Conservation (phyloP, 2,888 invertebrate species). For the Macrosiphum euphorbiae region DNA sequence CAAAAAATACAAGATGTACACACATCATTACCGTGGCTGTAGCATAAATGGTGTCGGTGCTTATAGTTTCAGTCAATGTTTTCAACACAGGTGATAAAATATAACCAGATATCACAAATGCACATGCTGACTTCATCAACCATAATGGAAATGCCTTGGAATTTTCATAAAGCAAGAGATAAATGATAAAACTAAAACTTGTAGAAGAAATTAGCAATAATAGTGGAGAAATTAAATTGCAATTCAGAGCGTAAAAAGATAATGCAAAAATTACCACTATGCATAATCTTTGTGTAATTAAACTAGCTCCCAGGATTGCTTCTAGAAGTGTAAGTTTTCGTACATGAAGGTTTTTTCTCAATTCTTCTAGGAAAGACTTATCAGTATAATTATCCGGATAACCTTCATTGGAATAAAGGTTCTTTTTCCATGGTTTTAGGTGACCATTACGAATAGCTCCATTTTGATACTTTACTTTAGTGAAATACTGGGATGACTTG, state of each 20-base stretch:
- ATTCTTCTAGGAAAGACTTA: slow-evolving; percentile 84
- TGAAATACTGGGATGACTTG: slow-evolving; percentile 16
- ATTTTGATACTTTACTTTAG: slow-evolving; percentile 48
- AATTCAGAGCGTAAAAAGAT: slow-evolving; percentile 81
- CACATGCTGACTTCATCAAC: slow-evolving; percentile 78
- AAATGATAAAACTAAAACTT: slow-evolving; percentile 75
- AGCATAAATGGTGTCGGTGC: slow-evolving; percentile 97
- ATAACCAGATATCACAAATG: slow-evolving; percentile 71
- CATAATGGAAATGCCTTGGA: slow-evolving; percentile 84
- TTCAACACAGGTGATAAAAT: slow-evolving; percentile 91
- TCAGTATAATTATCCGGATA: slow-evolving; percentile 95
- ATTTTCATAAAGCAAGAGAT: slow-evolving; percentile 72
- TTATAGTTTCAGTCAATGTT: slow-evolving; percentile 95
- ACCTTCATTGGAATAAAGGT: slow-evolving; percentile 87
- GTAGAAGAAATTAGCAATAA: slow-evolving; percentile 76
- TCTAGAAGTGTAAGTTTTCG: slow-evolving; percentile 80
- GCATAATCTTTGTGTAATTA: slow-evolving; percentile 85
- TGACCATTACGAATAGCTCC: slow-evolving; percentile 32
- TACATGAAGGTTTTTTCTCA: slow-evolving; percentile 86
- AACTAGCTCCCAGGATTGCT: slow-evolving; percentile 82
- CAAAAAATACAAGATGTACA: slow-evolving; percentile 90
- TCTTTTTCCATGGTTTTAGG: slow-evolving; percentile 84
- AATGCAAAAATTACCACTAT: slow-evolving; percentile 81
- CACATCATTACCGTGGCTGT: slow-evolving; percentile 90
- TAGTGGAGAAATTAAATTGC: slow-evolving; percentile 77